Percentiles rank a stretch among this genome's conserved stretches.
phyloP scores from a whole-genome alignment of 1,140 invertebrate genomes.

The Saxidomus purpurata region DNA sequence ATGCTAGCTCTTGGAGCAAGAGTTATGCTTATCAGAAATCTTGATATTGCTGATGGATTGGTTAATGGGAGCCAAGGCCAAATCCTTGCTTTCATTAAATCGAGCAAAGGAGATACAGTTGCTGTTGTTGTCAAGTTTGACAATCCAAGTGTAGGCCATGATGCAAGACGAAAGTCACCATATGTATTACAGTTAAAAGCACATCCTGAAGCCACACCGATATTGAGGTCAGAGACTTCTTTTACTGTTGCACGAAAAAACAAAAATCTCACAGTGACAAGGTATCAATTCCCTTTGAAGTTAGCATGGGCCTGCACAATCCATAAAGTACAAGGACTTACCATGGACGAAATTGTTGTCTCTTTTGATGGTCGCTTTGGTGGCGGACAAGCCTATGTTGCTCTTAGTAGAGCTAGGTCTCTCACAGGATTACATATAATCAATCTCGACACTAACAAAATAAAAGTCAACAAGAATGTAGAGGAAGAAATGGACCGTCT shows the following conservation, averaged over 20 bases:
- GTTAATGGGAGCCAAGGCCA: constrained; percentile 64
- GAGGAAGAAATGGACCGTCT: constrained; percentile 42
- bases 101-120: background rate
- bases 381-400: constrained; percentile 60
- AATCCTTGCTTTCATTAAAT: constrained; percentile 46
- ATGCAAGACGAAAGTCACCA: background rate
- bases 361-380: constrained; percentile 27
- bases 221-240: background rate
- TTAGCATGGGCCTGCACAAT: constrained; percentile 56
- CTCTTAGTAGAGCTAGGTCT: constrained; percentile 40
- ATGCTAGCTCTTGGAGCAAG: constrained; percentile 40
- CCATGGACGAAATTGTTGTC: constrained; percentile 45
- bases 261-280: background rate
- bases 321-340: constrained; percentile 55
- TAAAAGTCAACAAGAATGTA: background rate
- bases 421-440: constrained; percentile 25
- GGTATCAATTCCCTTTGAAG: constrained; percentile 53
- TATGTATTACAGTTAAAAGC: background rate
- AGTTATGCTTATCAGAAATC: constrained; percentile 67
- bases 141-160: background rate
- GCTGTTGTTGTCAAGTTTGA: background rate
- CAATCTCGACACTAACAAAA: background rate
- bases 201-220: background rate
- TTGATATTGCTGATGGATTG: constrained; percentile 69
- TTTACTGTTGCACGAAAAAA: background rate